Base-by-base conservation (phyloP, 2,113 vertebrate genomes). In the Orientallactaga bullata region DNA sequence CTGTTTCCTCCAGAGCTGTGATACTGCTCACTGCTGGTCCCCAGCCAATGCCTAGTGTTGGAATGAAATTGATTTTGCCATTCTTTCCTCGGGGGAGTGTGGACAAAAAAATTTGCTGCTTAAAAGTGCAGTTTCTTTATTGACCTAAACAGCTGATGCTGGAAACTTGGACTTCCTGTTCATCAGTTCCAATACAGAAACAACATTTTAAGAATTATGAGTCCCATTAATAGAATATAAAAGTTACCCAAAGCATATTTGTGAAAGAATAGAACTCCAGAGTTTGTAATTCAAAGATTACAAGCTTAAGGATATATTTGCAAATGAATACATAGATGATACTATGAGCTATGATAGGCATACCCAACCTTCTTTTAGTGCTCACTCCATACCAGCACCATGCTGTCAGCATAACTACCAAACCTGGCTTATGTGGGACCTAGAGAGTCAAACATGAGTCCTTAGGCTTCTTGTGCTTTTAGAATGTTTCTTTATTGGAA, bases 81-180 rank as follows among this genome's bases (percentile, higher is more conserved):
- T 90, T 85, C 20, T 94, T 89, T 88, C 61, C 65, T 86, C 71
- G 9, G 61, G 65, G 82, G 71, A 88, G 15, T 81, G 11, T 51
- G 20, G 63, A 83, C 66, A 93, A 85, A 92, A 47, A 88, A 35
- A 32, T 74, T 89, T 94, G 90, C 65, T 95, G 51, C 77, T 66
- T 74, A 35, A 69, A 83, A 91, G 60, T 83, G 39, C 60, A 69
- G 23, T 95, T 82, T 84, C 83, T 85, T 93, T 83, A 37, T 92
- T 35, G 8, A 71, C 63, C 94, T 77, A 89, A 85, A 88, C 13
- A 88, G 63, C 83, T 88, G 60, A 86, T 42, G 65, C 73, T 51
- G 21, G 74, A 87, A 84, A 78, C 55, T 71, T 83, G 32, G 76
- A 74, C 65, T 89, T 95, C 39, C 20, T 74, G 12, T 73, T 60